Evolutionary conservation across 2,113 vertebrate genomes (phyloP).

Genomic region (Channa argus): DNA sequence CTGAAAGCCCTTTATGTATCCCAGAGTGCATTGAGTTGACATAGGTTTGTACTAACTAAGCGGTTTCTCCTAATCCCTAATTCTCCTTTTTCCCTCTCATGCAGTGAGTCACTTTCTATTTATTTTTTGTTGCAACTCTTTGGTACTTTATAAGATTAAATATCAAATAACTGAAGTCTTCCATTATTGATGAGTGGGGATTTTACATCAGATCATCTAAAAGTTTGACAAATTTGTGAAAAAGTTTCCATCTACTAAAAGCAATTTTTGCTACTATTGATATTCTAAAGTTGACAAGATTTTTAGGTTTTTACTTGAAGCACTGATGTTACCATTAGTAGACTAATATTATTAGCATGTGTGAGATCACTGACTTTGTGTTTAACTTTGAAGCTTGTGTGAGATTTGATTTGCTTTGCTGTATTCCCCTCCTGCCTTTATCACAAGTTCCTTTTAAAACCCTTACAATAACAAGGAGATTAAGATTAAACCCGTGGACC

Average conservation of each 20-base stretch:
- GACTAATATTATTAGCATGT: constrained; percentile 4
- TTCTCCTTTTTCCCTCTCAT: constrained; percentile 1
- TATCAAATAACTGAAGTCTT: constrained; percentile 33
- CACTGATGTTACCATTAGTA: constrained; percentile 11
- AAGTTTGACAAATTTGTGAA: constrained; percentile 20
- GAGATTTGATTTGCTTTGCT: constrained; percentile 24
- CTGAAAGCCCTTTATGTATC: not conserved
- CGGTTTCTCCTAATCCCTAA: constrained; percentile 13
- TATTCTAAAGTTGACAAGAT: not conserved
- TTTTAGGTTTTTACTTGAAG: constrained; percentile 24
- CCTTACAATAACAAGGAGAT: constrained; percentile 64
- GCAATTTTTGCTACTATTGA: not conserved
- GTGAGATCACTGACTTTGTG: constrained; percentile 38
- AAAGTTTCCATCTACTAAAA: constrained; percentile 19
- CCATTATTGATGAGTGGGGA: constrained; percentile 17
- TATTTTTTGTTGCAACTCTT: constrained; percentile 5
- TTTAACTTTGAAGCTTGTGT: constrained; percentile 29
- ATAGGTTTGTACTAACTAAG: too few species aligned
- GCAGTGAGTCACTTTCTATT: constrained; percentile 8
- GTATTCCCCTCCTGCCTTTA: constrained; percentile 23
- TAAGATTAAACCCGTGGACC: constrained; percentile 52
- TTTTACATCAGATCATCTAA: constrained; percentile 23
- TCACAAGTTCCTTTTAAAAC: constrained; percentile 21
- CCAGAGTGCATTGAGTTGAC: too few species aligned
- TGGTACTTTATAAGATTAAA: constrained; percentile 23